A percentile compares a stretch with the other conserved stretches of the same genome.
Conservation (phyloP, 2,797 vertebrate species). For the Mastacembelus armatus region DNA sequence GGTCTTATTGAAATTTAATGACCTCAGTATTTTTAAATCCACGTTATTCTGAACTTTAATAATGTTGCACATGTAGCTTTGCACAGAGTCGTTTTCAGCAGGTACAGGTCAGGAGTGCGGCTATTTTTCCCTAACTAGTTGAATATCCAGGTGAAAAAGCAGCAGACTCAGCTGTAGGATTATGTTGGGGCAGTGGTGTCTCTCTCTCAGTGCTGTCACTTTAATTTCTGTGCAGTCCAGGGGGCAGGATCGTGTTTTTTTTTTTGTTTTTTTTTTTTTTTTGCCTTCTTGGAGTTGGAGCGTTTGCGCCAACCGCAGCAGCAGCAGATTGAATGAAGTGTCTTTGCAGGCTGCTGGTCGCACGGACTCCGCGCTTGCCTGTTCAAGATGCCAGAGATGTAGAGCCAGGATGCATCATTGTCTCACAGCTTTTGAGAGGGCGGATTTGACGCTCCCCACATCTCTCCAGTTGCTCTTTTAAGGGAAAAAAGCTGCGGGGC, state of each 20-base stretch:
- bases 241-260: constrained; percentile 63
- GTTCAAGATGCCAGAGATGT: constrained; percentile 27
- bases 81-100: too few species aligned
- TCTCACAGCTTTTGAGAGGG: background rate
- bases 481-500: constrained; percentile 29
- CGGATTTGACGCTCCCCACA: constrained; percentile 22
- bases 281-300: constrained; percentile 34
- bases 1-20: too few species aligned
- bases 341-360: constrained; percentile 45
- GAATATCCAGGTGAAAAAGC: too few species aligned
- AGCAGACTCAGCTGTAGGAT: too few species aligned
- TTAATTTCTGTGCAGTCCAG: constrained; percentile 76
- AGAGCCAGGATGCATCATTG: constrained; percentile 6
- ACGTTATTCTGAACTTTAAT: too few species aligned
- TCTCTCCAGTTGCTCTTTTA: constrained; percentile 10
- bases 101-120: too few species aligned
- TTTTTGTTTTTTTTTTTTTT: too few species aligned
- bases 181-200: too few species aligned
- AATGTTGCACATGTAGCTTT: too few species aligned
- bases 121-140: too few species aligned
- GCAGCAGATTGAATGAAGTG: constrained; percentile 65
- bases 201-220: constrained; percentile 74
- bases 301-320: constrained; percentile 54
- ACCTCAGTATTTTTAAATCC: too few species aligned
- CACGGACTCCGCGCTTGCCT: constrained; percentile 30